A percentile compares a stretch with the other conserved stretches of the same genome.
These are phyloP conservation scores for Argyresthia albistria DNA, from an alignment of 2,888 invertebrate genomes.

Conservation along the genomic window DNA sequence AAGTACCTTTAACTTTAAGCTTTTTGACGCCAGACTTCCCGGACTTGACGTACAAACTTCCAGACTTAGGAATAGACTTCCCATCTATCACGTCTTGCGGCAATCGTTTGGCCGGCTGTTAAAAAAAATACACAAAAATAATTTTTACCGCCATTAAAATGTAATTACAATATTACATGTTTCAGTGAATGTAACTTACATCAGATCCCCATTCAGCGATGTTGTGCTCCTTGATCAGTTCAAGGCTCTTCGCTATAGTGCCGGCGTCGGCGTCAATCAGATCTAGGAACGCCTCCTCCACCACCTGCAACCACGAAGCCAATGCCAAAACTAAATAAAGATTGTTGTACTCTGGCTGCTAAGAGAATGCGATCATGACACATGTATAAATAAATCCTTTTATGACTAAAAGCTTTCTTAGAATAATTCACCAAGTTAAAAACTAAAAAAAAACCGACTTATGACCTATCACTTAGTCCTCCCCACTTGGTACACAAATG, in stretches of 20 bases:
- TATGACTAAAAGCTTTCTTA: too few relatives aligned
- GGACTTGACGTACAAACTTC: slow-evolving; percentile 70
- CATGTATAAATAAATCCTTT: too few relatives aligned
- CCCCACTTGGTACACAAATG: too few relatives aligned
- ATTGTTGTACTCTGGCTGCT: too few relatives aligned
- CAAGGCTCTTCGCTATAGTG: slow-evolving; percentile 72
- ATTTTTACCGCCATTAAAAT: not conserved
- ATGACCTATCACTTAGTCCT: too few relatives aligned
- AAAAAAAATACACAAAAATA: slow-evolving; percentile 10
- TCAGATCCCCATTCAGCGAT: slow-evolving; percentile 90
- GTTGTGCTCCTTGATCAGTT: slow-evolving; percentile 78
- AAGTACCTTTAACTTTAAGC: slow-evolving; percentile 55
- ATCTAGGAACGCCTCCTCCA: slow-evolving; percentile 83
- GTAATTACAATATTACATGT: too few relatives aligned
- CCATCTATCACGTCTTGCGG: slow-evolving; percentile 71
- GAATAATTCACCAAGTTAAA: too few relatives aligned
- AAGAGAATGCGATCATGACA: too few relatives aligned
- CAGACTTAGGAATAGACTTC: slow-evolving; percentile 67
- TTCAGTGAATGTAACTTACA: slow-evolving; percentile 53
- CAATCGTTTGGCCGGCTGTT: slow-evolving; percentile 57
- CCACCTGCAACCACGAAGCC: slow-evolving; percentile 61
- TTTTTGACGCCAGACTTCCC: slow-evolving; percentile 48
- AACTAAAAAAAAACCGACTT: too few relatives aligned
- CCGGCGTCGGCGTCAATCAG: slow-evolving; percentile 73
- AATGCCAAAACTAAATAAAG: not conserved